These are phyloP conservation scores for Euphonia xanthogaster DNA, from an alignment of 2,797 vertebrate genomes.

Conservation along the genomic window DNA sequence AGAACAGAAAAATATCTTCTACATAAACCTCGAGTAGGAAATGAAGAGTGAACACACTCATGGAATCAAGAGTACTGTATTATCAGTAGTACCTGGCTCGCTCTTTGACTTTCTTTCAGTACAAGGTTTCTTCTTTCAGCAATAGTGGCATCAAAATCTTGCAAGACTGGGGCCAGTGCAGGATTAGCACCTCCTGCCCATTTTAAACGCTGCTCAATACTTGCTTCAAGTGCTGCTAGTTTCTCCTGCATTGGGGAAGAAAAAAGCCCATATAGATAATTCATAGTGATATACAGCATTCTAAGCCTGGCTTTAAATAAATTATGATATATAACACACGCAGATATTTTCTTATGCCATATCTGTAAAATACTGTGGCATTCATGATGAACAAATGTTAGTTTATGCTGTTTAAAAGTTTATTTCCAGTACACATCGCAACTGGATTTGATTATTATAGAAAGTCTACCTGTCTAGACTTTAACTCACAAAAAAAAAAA, in stretches of 20 bases:
- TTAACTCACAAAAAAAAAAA: neutral
- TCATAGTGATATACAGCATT: neutral
- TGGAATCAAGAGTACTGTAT: neutral
- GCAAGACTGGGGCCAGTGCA: slow-evolving; percentile 90
- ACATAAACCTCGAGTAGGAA: neutral
- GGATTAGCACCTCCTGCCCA: slow-evolving; percentile 99
- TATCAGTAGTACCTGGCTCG: slow-evolving; percentile 83
- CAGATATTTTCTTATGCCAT: neutral
- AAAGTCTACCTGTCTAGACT: neutral
- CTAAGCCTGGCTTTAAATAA: neutral
- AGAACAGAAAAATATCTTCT: neutral
- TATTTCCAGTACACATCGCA: neutral
- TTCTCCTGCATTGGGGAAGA: slow-evolving; percentile 83
- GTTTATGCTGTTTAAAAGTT: neutral
- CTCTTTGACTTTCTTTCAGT: slow-evolving; percentile 91
- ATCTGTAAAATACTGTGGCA: neutral
- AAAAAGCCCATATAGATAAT: accelerated
- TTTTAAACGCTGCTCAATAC: slow-evolving; percentile 97
- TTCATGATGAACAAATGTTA: neutral
- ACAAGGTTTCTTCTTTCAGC: slow-evolving; percentile 90
- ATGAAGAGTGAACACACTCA: neutral
- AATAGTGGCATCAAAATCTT: slow-evolving; percentile 98
- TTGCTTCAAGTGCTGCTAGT: slow-evolving; percentile 89
- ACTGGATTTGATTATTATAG: neutral
- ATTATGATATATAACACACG: neutral